Base-by-base conservation (phyloP, 1,140 invertebrate genomes). In the Idris sp. region DNA sequence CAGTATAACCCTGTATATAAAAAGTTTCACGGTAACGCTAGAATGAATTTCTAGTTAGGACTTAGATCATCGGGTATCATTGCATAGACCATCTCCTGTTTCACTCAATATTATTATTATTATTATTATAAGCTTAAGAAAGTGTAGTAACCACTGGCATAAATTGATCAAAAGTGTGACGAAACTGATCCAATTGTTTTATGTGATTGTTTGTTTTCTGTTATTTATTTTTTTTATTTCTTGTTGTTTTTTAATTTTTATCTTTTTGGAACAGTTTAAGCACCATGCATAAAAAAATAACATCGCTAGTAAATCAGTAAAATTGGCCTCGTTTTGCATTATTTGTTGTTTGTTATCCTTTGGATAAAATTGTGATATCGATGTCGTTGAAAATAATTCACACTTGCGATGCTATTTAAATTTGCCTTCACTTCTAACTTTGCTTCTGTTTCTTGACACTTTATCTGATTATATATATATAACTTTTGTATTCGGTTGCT, bases 1-100 rank as follows among this genome's bases (percentile, higher is more conserved):
- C 38, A 61, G 61, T 40, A 80, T 74, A n/a, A n/a, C 46, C 58
- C 36, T 74, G 64, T 74, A 61, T 41, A 59, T 61, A 74, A 31
- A 31, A 56, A 14, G 30, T 72, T 28, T 61, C 22, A 64, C 15
- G 49, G 38, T 61, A 38, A 56, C 19, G 8, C 36, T 61, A 28
- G n/a, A 10, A 40, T n/a, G 53, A 41, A 9, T 40, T 58, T 13
- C 9, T 58, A 61, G 53, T 28, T 54, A 33, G 25, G 13, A 48
- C 40, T 15, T 44, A 38, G 13, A 51, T 36, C 11, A 56, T 36
- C 41, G 30, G 22, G 25, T 54, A 51, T 61, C 54, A 61, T 67
- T 36, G 15, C 69, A 74, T 67, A 54, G 31, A 65, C 10, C 58
- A 64, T 74, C 33, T 22, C 25, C 30, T 15, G 54, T 31, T 31